Base-by-base conservation (phyloP, 2,888 invertebrate genomes). In the Gerris lacustris region DNA sequence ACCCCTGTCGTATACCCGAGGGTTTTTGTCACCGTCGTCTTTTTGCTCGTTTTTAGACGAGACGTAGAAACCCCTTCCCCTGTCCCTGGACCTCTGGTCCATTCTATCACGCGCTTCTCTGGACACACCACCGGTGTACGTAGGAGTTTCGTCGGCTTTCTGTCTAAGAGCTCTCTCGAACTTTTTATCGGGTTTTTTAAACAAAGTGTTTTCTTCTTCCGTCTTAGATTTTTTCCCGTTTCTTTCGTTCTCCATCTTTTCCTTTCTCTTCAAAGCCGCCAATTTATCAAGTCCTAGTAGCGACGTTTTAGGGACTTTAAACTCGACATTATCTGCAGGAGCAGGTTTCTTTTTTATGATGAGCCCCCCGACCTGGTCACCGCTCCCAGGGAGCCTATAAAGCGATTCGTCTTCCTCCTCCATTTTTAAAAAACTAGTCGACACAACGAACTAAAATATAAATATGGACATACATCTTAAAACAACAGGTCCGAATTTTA, bases 111-210 rank as follows among this genome's bases (percentile, higher is more conserved):
- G 72, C 0, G 91, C 92, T 78, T 88, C 87, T 71, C 87, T 86
- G 45, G 91, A 91, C 43, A 96, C 90, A 6, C 96, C 96, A 6
- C 96, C 96, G 0, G 96, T 94, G 78, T 96, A 88, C 0, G 96
- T 92, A 0, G 97, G 97, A 0, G 96, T 96, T 82, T 97, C 96
- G 77, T 90, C 89, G 76, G 88, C 86, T 11, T 88, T 84, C 68
- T 91, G 88, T 67, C 91, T 84, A 69, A 79, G 66, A 71, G 63
- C 47, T 64, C 71, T 71, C n/a, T 71, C 71, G 6, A 31, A 17
- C 7, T 66, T 55, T 18, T 67, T 68, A 1, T 71, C 73, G 2
- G 69, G 71, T 71, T 72, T 73, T 17, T 62, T 70, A 45, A 72
- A 73, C 47, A 69, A 63, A 45, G 68, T 69, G 18, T 73, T 72